These are phyloP conservation scores for Streptopelia turtur DNA, from an alignment of 2,797 vertebrate genomes.

Conservation along the genomic window DNA sequence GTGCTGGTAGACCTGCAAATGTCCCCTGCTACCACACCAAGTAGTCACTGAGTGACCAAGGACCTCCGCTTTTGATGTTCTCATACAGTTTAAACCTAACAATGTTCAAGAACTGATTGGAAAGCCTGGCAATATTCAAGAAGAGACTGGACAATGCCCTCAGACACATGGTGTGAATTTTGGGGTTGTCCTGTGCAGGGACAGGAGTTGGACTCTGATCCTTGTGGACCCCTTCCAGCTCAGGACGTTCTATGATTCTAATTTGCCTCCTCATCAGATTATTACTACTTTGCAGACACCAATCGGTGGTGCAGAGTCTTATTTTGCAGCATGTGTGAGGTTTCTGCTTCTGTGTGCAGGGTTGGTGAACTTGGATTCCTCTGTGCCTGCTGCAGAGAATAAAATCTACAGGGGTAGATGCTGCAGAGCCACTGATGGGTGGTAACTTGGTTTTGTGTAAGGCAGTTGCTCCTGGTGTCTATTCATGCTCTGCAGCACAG, in stretches of 20 bases:
- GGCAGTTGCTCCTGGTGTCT: background rate
- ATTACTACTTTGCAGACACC: background rate
- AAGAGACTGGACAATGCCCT: no score
- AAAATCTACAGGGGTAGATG: background rate
- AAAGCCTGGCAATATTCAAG: no score
- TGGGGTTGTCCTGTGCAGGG: no score
- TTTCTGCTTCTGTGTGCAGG: background rate
- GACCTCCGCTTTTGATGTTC: background rate
- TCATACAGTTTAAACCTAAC: background rate
- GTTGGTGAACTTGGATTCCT: background rate
- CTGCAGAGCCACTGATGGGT: background rate
- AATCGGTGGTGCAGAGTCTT: background rate
- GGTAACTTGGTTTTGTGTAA: background rate
- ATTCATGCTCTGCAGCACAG: background rate
- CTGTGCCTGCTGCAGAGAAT: accelerated
- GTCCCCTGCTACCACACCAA: background rate
- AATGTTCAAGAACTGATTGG: no score
- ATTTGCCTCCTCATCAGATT: background rate
- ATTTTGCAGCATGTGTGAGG: background rate
- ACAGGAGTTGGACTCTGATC: no score
- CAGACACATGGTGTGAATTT: no score
- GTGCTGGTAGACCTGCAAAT: background rate
- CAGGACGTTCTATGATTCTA: no score
- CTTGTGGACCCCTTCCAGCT: no score
- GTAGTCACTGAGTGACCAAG: background rate